These are phyloP conservation scores for Carapus acus DNA, from an alignment of 2,797 vertebrate species.

Conservation along the genomic window DNA sequence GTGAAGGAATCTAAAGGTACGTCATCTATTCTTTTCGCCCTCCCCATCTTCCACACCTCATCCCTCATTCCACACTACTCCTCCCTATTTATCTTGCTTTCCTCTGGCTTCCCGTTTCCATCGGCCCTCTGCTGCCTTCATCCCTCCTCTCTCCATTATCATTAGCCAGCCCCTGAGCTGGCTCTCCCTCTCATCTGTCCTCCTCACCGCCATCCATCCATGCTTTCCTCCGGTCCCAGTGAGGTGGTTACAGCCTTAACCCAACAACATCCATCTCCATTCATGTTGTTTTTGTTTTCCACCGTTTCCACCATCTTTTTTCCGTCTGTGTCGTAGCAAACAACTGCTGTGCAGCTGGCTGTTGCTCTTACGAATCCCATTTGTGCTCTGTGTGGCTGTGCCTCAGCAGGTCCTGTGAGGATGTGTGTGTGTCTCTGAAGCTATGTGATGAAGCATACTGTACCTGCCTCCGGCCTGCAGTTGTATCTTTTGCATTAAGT, in stretches of 20 bases:
- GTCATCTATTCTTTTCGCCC: not conserved
- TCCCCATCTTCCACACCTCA: not conserved
- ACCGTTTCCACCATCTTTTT: slow-evolving; percentile 24
- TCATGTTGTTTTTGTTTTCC: slow-evolving; percentile 31
- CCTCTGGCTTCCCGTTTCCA: slow-evolving; percentile 14
- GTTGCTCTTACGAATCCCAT: slow-evolving; percentile 46
- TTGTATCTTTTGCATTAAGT: not conserved
- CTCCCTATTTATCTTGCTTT: not conserved
- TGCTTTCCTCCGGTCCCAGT: too few species aligned
- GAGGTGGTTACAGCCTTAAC: too few species aligned
- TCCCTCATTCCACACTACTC: not conserved
- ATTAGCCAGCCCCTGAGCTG: not conserved
- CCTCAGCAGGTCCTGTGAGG: not conserved
- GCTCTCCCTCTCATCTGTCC: not conserved
- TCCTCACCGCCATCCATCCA: not conserved
- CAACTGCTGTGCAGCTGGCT: slow-evolving; percentile 43
- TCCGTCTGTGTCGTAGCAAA: slow-evolving; percentile 17
- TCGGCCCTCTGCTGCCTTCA: slow-evolving; percentile 12
- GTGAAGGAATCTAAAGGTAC: too few species aligned
- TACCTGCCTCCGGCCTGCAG: not conserved
- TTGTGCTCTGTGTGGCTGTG: slow-evolving; percentile 1
- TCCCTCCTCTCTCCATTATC: slow-evolving; percentile 5
- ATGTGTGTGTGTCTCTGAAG: not conserved
- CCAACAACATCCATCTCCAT: slow-evolving; percentile 6
- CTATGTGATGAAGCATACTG: not conserved